Evolutionary conservation across 1,140 invertebrate species (phyloP), one percentile per base, ranked within the genome.

Genomic region (Potamilus streckersoni): DNA sequence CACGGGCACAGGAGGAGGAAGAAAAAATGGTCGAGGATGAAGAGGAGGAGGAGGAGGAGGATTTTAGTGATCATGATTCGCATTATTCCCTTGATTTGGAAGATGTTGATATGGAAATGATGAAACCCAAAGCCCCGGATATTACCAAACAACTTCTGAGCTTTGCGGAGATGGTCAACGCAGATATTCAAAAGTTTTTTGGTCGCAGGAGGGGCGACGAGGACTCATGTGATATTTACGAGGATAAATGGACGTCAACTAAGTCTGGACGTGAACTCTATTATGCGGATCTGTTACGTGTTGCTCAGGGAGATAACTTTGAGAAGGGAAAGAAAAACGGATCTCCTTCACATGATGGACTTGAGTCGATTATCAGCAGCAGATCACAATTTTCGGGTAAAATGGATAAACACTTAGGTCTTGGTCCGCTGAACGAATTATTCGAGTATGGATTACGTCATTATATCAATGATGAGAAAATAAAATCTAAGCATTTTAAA

Each of bases 111-210:
- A 66, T 73, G 38, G 71, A 79, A 63, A 49, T 74, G 57, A 69
- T 63, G n/a, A 70, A 74, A 56, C 73, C 72, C 15, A 74, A 76
- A 68, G 61, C 75, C 23, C 83, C 81, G 49, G 81, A 88, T 71
- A 80, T 85, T 68, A 85, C 85, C 8, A 81, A 83, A 62, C 82
- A 83, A 72, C 82, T 88, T n/a, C 69, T 88, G 16, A 72, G 80
- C 60, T 88, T 88, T 79, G 84, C 85, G 14, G 82, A 84, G 56
- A 83, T 85, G 83, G 83, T 86, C 16, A 88, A 83, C 73, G 73
- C 77, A n/a, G 86, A 88, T 80, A 88, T 88, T 73, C 80, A 88
- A 64, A 88, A 85, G 74, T 86, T 85, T 66, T 88, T 88, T 77
- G 86, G 86, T 8, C 69, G 80, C n/a, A 84, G 83, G 65, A 86